phyloP scores from a whole-genome alignment of 2,113 vertebrate species.

The Psammodynastes pulverulentus region DNA sequence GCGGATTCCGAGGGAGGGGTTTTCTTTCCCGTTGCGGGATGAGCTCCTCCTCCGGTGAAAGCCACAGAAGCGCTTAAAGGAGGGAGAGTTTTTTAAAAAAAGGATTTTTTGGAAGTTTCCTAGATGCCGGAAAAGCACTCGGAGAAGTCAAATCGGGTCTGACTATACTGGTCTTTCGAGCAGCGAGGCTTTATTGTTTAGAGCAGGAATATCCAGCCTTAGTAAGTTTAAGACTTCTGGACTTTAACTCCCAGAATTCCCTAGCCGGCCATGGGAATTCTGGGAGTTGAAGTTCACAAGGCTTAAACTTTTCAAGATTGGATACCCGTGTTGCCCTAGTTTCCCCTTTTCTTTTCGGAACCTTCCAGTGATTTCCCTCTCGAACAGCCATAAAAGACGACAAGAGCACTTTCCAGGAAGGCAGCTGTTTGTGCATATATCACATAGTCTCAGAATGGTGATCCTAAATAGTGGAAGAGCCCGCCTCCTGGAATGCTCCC shows the following conservation, averaged over 20 bases:
- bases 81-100: neutral
- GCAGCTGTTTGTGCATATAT: neutral
- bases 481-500: neutral
- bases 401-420: neutral
- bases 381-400: neutral
- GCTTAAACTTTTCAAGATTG: neutral
- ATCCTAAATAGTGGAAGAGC: neutral
- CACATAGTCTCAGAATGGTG: neutral
- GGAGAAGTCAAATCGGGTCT: neutral
- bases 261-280: neutral
- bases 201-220: neutral
- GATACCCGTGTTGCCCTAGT: neutral
- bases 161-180: neutral
- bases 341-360: neutral
- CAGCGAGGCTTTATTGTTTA: neutral
- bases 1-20: neutral
- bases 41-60: neutral
- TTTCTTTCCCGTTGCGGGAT: accelerated
- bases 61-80: accelerated
- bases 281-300: neutral
- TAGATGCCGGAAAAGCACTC: neutral
- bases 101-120: neutral
- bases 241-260: neutral
- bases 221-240: neutral
- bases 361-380: neutral